phyloP scores from a whole-genome alignment of 2,113 vertebrate species.

The Empidonax alnorum region DNA sequence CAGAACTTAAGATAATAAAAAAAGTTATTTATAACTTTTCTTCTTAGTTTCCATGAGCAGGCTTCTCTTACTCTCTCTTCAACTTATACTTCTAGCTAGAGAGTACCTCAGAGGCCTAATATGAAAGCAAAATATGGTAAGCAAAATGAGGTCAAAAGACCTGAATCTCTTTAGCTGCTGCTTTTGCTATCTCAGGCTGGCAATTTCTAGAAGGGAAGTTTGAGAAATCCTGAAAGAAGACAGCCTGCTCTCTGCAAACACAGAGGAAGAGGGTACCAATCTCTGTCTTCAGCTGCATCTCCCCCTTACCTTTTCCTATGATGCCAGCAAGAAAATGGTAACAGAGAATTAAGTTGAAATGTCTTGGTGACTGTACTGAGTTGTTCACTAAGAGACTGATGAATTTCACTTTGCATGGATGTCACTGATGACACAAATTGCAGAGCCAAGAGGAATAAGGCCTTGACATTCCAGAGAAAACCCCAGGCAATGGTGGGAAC shows the following conservation, averaged over 20 bases:
- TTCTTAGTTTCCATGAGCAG: not conserved
- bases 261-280: not conserved
- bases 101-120: not conserved
- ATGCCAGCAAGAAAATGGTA: slow-evolving; percentile 6
- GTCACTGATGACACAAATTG: slow-evolving; percentile 23
- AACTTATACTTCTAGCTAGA: slow-evolving; percentile 11
- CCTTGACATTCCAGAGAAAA: slow-evolving; percentile 1
- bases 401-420: not conserved
- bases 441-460: not conserved
- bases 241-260: not conserved
- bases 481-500: not conserved
- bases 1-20: slow-evolving; percentile 52
- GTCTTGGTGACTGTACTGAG: not conserved
- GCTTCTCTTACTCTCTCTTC: not conserved
- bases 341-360: not conserved
- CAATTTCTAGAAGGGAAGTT: not conserved
- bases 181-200: not conserved
- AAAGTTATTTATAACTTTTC: slow-evolving; percentile 57
- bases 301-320: not conserved
- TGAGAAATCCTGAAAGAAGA: not conserved
- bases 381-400: not conserved
- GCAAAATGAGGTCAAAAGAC: not conserved
- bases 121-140: accelerated
- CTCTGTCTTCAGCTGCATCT: not conserved
- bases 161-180: not conserved